Conservation (phyloP, 1,140 invertebrate genomes). For the Solenopsis invicta region DNA sequence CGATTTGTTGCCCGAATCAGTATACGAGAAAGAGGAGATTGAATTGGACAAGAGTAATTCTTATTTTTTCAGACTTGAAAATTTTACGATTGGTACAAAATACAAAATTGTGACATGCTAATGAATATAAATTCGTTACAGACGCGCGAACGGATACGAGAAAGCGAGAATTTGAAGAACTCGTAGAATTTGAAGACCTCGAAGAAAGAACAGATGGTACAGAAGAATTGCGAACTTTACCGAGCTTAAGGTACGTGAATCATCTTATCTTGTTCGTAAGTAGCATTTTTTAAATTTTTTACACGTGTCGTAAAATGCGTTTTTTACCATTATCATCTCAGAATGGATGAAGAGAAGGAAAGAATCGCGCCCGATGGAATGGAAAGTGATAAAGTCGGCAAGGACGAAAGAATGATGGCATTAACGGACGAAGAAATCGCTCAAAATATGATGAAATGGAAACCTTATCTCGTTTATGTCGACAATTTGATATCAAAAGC, state of each 20-base stretch:
- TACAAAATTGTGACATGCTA: background rate
- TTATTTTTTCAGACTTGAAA: background rate
- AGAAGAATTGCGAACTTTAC: conserved; percentile 37
- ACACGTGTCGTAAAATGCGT: background rate
- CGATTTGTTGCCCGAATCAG: conserved; percentile 82
- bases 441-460: conserved; percentile 86
- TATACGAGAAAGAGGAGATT: conserved; percentile 76
- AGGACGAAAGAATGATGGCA: background rate
- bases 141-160: conserved; percentile 22
- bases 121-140: background rate
- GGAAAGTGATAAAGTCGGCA: background rate
- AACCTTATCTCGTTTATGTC: conserved; percentile 89
- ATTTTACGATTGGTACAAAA: background rate
- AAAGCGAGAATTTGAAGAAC: conserved; percentile 33
- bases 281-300: background rate
- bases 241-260: background rate
- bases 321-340: background rate
- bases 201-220: conserved; percentile 30
- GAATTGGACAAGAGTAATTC: conserved; percentile 73
- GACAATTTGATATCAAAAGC: conserved; percentile 89
- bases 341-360: conserved; percentile 11
- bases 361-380: background rate
- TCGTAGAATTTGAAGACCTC: conserved; percentile 32
- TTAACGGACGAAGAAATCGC: conserved; percentile 61
- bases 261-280: background rate